These are phyloP conservation scores for Lepidonotus clava DNA, from an alignment of 2,888 invertebrate species.

Conservation along the genomic window DNA sequence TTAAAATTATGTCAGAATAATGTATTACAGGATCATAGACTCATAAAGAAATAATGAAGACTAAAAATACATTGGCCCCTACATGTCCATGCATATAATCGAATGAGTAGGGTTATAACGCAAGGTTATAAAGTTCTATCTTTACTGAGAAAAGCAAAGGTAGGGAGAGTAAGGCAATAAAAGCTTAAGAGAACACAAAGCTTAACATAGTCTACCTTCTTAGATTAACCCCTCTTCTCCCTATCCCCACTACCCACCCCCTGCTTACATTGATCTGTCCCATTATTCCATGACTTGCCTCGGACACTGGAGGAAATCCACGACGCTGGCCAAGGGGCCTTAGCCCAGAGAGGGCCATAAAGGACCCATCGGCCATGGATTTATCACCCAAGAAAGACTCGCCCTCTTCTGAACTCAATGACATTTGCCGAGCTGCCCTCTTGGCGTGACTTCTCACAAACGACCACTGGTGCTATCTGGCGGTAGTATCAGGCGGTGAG, in stretches of 20 bases:
- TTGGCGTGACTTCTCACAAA: conserved; percentile 15
- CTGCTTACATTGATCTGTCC: neutral
- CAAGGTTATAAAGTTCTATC: neutral
- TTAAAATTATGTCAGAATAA: too few species aligned
- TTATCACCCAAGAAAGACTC: conserved; percentile 21
- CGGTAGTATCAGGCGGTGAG: neutral
- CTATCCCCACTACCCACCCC: neutral
- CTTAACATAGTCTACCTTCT: neutral
- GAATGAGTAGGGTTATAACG: neutral
- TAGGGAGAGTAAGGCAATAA: too few species aligned
- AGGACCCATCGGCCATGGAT: conserved; percentile 5
- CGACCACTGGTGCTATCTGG: conserved; percentile 10
- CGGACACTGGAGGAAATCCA: conserved; percentile 10
- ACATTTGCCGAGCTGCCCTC: conserved; percentile 1
- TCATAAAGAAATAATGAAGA: too few species aligned
- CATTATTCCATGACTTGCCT: conserved; percentile 26
- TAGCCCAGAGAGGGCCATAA: conserved; percentile 19
- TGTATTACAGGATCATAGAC: too few species aligned
- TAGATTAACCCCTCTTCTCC: neutral
- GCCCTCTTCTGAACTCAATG: neutral
- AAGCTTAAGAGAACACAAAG: too few species aligned
- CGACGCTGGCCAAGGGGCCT: conserved; percentile 23
- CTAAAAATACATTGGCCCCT: neutral
- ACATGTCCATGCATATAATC: neutral
- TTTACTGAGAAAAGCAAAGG: too few species aligned